Percentiles rank a stretch among this genome's conserved stretches.
Evolutionary conservation across 2,797 vertebrate genomes (phyloP).

Genomic region (Phylloscopus collybita): DNA sequence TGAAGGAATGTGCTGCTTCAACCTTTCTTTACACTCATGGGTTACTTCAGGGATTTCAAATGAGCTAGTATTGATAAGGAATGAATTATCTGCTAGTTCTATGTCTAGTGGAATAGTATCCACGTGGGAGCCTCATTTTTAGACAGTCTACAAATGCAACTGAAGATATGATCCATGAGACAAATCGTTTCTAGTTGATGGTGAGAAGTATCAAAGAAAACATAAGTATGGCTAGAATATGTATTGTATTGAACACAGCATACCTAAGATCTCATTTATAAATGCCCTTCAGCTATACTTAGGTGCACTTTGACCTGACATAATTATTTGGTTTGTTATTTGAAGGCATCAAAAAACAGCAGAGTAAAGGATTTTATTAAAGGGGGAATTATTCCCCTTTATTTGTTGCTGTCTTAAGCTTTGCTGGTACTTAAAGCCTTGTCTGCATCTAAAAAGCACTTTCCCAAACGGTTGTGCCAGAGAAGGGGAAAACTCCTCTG

Average conservation of each 20-base stretch:
- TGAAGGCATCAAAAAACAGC: neutral
- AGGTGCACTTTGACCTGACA: neutral
- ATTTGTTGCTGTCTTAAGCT: neutral
- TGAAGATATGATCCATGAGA: neutral
- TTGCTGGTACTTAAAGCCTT: neutral
- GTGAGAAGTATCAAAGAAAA: neutral
- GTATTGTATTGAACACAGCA: accelerated
- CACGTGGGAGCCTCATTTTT: neutral
- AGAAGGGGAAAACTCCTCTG: neutral
- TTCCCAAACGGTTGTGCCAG: neutral
- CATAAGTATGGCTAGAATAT: neutral
- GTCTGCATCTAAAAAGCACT: neutral
- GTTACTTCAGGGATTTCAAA: neutral
- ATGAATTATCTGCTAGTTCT: neutral
- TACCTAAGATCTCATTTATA: neutral
- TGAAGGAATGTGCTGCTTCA: too few relatives aligned
- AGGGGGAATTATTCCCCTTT: neutral
- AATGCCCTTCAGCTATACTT: neutral
- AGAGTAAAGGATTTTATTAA: neutral
- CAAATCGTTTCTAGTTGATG: accelerated
- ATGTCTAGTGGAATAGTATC: neutral
- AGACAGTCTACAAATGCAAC: neutral
- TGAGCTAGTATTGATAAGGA: neutral
- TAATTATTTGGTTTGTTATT: neutral
- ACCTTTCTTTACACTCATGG: neutral